Evolutionary conservation across 2,113 vertebrate genomes (phyloP).

Genomic region (Gyps fulvus): DNA sequence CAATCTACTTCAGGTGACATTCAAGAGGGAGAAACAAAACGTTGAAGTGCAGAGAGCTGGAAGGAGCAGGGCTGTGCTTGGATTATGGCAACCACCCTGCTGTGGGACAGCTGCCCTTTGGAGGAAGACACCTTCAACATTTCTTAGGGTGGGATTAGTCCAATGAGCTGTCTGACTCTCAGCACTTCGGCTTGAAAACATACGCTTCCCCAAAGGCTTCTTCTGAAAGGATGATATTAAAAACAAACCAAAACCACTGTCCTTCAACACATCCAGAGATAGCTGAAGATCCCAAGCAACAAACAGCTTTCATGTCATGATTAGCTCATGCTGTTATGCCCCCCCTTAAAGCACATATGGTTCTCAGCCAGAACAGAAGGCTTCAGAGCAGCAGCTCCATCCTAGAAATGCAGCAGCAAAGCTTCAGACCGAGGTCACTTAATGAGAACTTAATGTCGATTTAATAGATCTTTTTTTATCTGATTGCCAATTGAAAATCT

Average conservation of each 20-base stretch:
- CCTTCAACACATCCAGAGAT: not conserved
- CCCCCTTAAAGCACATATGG: slow-evolving; percentile 20
- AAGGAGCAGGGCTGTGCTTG: not conserved
- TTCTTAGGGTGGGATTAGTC: not conserved
- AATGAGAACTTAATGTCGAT: slow-evolving; percentile 49
- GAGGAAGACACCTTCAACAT: not conserved
- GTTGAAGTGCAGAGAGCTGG: not conserved
- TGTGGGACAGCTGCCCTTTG: not conserved
- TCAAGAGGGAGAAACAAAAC: not conserved
- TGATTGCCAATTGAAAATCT: slow-evolving; percentile 3
- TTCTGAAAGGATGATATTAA: not conserved
- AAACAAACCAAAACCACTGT: not conserved
- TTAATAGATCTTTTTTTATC: slow-evolving; percentile 21
- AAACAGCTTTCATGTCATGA: not conserved
- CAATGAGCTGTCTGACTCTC: not conserved
- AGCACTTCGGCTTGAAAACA: not conserved
- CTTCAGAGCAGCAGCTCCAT: slow-evolving; percentile 12
- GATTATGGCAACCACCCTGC: not conserved
- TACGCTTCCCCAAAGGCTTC: not conserved
- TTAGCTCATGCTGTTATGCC: not conserved
- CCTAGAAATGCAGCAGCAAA: not conserved
- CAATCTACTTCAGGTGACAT: not conserved
- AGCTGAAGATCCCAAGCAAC: not conserved
- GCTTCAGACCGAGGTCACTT: not conserved
- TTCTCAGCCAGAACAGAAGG: slow-evolving; percentile 11